Percentiles rank a stretch among this genome's conserved stretches.
phyloP scores from a whole-genome alignment of 2,888 invertebrate genomes.

The Agrochola macilenta region DNA sequence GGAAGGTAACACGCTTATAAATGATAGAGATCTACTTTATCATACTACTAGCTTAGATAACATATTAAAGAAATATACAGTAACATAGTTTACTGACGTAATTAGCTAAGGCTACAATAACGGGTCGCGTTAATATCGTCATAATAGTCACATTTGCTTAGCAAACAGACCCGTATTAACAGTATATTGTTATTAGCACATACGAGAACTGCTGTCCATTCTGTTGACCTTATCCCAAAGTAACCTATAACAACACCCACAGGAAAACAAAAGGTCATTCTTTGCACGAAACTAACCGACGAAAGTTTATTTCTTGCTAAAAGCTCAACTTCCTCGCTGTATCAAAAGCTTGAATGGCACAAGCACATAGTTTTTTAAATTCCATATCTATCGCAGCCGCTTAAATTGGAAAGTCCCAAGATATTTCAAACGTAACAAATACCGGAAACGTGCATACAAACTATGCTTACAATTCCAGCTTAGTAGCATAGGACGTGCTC shows the following conservation, averaged over 20 bases:
- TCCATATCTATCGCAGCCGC: conserved; percentile 45
- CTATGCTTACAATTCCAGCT: conserved; percentile 70
- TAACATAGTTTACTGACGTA: not conserved
- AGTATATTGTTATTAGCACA: conserved; percentile 36
- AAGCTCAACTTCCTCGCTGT: conserved; percentile 11
- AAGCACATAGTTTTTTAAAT: conserved; percentile 48
- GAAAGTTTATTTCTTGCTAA: conserved; percentile 20
- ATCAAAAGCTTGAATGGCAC: conserved; percentile 17
- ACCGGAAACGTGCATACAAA: conserved; percentile 66
- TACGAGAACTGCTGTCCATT: conserved; percentile 11
- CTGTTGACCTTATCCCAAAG: conserved; percentile 38
- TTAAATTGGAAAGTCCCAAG: conserved; percentile 58
- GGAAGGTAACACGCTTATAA: conserved; percentile 17
- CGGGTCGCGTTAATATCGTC: conserved; percentile 18
- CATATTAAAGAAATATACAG: not conserved
- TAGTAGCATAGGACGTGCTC: conserved; percentile 72
- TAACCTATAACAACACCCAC: conserved; percentile 21
- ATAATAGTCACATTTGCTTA: not conserved
- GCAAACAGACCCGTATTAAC: conserved; percentile 15
- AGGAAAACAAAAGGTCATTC: conserved; percentile 26
- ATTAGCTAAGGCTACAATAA: conserved; percentile 2
- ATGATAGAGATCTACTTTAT: conserved; percentile 20
- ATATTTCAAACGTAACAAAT: conserved; percentile 68
- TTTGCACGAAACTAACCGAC: conserved; percentile 22
- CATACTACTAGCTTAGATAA: conserved; percentile 6